Evolutionary conservation across 2,113 vertebrate species (phyloP).

Genomic region (Notarius quadriscutis): DNA sequence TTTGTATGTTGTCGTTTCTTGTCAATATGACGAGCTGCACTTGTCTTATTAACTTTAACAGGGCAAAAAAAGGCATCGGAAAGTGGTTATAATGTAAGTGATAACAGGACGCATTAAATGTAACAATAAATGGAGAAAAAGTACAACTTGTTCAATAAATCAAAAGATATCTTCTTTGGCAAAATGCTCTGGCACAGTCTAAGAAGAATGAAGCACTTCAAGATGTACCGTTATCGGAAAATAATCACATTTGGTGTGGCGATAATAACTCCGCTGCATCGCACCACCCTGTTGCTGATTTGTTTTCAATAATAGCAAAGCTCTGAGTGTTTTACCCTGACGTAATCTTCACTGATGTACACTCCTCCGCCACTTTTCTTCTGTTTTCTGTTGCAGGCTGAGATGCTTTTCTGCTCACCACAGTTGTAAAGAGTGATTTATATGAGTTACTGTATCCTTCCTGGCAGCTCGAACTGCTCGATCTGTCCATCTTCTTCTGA

Average conservation of each 20-base stretch:
- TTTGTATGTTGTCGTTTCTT: neutral
- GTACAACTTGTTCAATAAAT: no score
- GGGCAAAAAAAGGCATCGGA: neutral
- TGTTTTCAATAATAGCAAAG: neutral
- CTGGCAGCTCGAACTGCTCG: no score
- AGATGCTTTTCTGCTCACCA: no score
- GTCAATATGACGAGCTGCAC: neutral
- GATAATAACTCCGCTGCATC: neutral
- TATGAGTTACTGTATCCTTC: no score
- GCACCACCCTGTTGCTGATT: neutral
- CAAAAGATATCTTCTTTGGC: no score
- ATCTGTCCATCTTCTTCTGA: no score
- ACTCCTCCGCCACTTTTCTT: no score
- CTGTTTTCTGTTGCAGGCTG: no score
- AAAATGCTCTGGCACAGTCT: neutral
- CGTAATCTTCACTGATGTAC: neutral
- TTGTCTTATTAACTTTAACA: neutral
- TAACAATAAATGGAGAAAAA: no score
- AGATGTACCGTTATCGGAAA: neutral
- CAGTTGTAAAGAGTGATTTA: no score
- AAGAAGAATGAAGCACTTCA: neutral
- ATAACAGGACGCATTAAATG: no score
- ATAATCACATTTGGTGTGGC: neutral
- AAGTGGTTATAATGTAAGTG: neutral
- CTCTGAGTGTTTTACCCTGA: neutral